These are phyloP conservation scores for Spatulosminthurus flaviceps DNA, from an alignment of 2,888 invertebrate genomes.

Conservation along the genomic window DNA sequence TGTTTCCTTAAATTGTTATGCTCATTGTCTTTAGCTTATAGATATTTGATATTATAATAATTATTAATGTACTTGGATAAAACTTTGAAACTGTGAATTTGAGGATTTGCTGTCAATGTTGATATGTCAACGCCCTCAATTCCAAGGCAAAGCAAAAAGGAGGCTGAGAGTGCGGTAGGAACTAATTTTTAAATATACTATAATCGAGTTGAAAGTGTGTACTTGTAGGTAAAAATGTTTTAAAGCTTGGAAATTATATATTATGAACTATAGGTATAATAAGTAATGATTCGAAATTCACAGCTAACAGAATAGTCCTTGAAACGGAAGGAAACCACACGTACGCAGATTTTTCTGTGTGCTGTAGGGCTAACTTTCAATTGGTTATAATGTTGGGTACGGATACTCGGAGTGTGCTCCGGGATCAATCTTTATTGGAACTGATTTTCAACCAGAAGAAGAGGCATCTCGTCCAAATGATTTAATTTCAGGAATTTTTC, in stretches of 20 bases:
- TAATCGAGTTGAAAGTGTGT: background rate
- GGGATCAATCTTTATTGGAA: no score
- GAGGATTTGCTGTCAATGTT: background rate
- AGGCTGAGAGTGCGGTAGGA: slow-evolving; percentile 20
- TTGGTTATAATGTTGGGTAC: no score
- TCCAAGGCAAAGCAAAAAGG: slow-evolving; percentile 34
- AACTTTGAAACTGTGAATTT: background rate
- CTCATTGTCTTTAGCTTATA: background rate
- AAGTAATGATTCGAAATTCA: no score
- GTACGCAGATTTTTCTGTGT: no score
- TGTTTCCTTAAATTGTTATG: background rate
- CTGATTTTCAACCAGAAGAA: no score
- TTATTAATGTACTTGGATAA: slow-evolving; percentile 12
- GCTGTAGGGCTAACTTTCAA: no score
- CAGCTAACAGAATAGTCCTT: no score
- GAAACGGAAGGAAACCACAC: no score
- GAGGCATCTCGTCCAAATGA: no score
- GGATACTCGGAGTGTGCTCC: no score
- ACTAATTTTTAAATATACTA: background rate
- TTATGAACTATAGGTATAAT: no score
- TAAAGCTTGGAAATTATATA: background rate
- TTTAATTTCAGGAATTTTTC: no score
- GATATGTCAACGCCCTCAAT: background rate
- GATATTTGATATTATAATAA: slow-evolving; percentile 4
- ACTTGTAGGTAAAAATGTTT: background rate